Evolutionary conservation across 2,888 invertebrate species (phyloP), one percentile per base, ranked within the genome.

Genomic region (Andricus quercusramuli): DNA sequence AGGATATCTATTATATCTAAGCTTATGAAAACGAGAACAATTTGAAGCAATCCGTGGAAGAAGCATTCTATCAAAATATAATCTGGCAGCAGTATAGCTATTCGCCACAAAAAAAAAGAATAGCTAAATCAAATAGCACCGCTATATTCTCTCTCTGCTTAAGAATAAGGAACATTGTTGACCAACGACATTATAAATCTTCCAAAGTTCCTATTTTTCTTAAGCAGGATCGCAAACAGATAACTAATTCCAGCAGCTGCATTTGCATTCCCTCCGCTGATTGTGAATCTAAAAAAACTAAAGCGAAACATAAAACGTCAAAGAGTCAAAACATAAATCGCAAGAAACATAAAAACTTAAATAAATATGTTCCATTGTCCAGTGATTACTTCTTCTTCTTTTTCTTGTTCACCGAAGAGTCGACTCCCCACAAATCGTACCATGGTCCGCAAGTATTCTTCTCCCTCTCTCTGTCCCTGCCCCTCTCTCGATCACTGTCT

Each of bases 391-490:
- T 88, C 84, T 91, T 90, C 85, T 91, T 91, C 82, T 92, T 92
- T 83, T 94, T 95, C 89, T 94, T 94, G 91, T 94, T 94, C 87
- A 95, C 95, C 47, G 95, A 95, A 65, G 95, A 94, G 92, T 96
- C 96, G 80, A 95, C 94, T 47, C 96, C 97, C 97, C 97, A 97
- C 83, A 97, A 94, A 93, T 97, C 97, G 90, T 97, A 97, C 97
- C 97, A 97, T 0, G 97, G 97, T 1, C 97, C 97, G 91, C 97
- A 97, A 85, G 95, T 96, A 89, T 96, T 96, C 62, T 91, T 91
- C 15, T 86, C 93, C 89, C 87, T 91, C 44, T 68, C 94, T 92
- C 80, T 91, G 89, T 84, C 93, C 90, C 85, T 93, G 3, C 83
- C 74, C 88, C 92, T 88, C 89, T 94, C 89, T 88, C 90, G 86